Evolutionary conservation across 2,113 vertebrate genomes (phyloP), one percentile per base, ranked within the genome.

Genomic region (Nesogale talazaci): DNA sequence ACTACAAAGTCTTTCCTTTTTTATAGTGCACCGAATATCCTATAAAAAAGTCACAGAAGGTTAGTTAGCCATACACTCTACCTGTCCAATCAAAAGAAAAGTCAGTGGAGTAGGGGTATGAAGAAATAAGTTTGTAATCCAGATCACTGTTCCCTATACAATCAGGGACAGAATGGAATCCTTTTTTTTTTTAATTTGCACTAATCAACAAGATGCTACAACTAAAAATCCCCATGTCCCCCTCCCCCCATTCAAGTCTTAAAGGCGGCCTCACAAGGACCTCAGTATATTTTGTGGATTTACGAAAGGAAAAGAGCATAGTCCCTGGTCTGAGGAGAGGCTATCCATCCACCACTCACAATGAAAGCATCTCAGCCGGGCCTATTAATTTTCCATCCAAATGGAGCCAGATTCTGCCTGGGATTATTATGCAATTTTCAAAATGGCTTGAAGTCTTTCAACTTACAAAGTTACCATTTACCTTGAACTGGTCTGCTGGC

Each of bases 391-490:
- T 95, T 95, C 96, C 92, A 83, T 93, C 93, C 76, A 93, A 88
- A 84, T 0, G 56, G 92, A 95, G 93, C 88, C 95, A 93, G 92
- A 93, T 94, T 95, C 95, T 95, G 93, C 90, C 86, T 89, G 56
- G 92, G 93, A 96, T 96, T 96, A 96, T 96, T 95, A 95, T 94
- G 90, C 88, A 96, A 95, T 96, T 97, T 96, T 96, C 90, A 95
- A 95, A 96, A 96, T 92, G 94, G 94, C 94, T 95, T 86, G 93
- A 95, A 95, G 94, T 93, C 95, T 96, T 95, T 94, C 90, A 96
- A 95, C 89, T 97, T 93, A 97, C 96, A 97, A 97, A 96, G 95
- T 96, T 95, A 92, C 95, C 96, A 96, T 96, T 96, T 94, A 95
- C 94, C 91, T 95, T 92, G 93, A 86, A 89, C 69, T 89, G 88